Conservation (phyloP, 2,113 vertebrate genomes). For the Tenrec ecaudatus region DNA sequence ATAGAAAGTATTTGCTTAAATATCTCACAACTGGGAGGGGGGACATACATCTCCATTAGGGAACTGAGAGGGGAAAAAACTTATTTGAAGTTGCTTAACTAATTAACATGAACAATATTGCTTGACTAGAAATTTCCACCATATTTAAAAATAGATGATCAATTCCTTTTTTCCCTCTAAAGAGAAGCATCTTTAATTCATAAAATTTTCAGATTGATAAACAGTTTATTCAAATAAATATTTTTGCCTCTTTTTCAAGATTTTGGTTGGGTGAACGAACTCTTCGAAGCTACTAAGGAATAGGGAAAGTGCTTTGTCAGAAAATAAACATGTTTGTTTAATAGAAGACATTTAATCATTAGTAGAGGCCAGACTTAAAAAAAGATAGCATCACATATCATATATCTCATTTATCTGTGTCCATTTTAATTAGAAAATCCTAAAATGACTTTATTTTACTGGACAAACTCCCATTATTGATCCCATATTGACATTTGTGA, state of each 20-base stretch:
- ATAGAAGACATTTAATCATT: constrained; percentile 53
- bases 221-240: constrained; percentile 12
- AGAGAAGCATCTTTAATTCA: not conserved
- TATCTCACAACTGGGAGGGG: not conserved
- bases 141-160: constrained; percentile 27
- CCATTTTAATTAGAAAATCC: constrained; percentile 71
- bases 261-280: not conserved
- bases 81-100: constrained; percentile 8
- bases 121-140: not conserved
- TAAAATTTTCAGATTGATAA: constrained; percentile 23
- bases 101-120: not conserved
- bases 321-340: constrained; percentile 33
- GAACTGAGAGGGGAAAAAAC: not conserved
- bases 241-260: constrained; percentile 9
- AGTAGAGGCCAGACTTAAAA: constrained; percentile 42
- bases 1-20: not conserved
- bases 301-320: not conserved
- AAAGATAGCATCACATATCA: constrained; percentile 43
- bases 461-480: not conserved
- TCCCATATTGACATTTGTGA: not conserved
- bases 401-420: constrained; percentile 50
- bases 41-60: not conserved
- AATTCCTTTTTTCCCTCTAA: not conserved
- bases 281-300: not conserved
- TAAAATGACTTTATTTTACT: constrained; percentile 56